Percentiles rank a stretch among this genome's conserved stretches.
Conservation (phyloP, 1,140 invertebrate genomes). For the Drosophila orena region DNA sequence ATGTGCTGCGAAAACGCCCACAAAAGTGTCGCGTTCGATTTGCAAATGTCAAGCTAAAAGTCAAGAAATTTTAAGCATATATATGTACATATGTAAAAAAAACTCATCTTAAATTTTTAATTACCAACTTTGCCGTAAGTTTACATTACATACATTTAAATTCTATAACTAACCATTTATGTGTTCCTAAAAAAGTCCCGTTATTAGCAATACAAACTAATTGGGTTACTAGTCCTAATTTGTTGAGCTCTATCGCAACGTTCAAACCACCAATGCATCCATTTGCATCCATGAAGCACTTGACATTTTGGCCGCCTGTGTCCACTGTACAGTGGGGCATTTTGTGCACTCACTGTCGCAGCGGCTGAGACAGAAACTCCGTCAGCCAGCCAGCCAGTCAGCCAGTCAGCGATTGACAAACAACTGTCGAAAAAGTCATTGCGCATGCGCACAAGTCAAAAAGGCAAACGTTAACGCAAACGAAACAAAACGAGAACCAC, state of each 20-base stretch:
- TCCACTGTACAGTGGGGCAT: constrained; percentile 34
- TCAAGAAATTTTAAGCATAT: too few species aligned
- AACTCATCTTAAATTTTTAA: too few species aligned
- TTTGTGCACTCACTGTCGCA: constrained; percentile 42
- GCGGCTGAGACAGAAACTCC: constrained; percentile 21
- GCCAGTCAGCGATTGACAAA: constrained; percentile 67
- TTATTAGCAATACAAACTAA: too few species aligned
- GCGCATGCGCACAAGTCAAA: constrained; percentile 78
- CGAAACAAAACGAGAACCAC: constrained; percentile 45
- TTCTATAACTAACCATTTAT: too few species aligned
- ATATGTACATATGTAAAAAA: too few species aligned
- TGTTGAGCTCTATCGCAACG: too few species aligned
- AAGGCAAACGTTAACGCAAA: constrained; percentile 69
- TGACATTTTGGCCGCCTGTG: constrained; percentile 32
- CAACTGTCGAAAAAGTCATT: constrained; percentile 80
- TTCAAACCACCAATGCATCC: too few species aligned
- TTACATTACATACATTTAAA: too few species aligned
- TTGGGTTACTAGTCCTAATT: too few species aligned
- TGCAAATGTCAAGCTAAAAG: neutral
- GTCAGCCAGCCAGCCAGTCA: constrained; percentile 40
- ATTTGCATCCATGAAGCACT: neutral
- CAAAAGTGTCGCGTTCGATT: constrained; percentile 7
- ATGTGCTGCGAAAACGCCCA: neutral
- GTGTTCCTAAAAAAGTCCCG: too few species aligned
- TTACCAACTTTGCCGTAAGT: too few species aligned